Conservation (phyloP, 2,797 vertebrate species). For the Bovichtus variegatus region DNA sequence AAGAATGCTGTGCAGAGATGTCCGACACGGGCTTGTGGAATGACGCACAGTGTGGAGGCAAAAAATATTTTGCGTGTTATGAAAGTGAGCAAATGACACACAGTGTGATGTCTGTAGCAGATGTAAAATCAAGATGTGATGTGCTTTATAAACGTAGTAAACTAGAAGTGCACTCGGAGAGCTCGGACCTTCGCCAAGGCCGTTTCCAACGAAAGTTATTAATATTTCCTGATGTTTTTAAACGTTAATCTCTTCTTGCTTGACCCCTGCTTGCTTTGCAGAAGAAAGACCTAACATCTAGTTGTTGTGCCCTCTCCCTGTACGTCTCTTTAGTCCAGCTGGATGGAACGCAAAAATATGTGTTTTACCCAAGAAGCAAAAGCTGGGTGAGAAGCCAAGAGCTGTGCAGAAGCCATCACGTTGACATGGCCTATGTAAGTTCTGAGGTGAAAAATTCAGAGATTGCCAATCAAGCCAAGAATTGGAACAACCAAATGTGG, state of each 20-base stretch:
- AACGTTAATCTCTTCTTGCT: neutral
- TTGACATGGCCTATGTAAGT: constrained; percentile 13
- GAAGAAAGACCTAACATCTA: neutral
- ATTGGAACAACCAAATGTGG: neutral
- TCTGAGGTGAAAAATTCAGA: neutral
- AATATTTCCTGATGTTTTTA: neutral
- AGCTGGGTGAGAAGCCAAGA: constrained; percentile 10
- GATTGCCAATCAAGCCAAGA: fast-evolving
- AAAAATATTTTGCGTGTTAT: constrained; percentile 3
- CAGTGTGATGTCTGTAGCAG: neutral
- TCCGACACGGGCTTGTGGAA: neutral
- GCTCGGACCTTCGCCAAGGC: neutral
- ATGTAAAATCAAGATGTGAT: neutral
- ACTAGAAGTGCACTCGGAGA: neutral
- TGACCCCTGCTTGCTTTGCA: neutral
- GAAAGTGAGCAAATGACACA: constrained; percentile 34
- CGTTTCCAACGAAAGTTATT: neutral
- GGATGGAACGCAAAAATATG: fast-evolving
- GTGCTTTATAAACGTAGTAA: neutral
- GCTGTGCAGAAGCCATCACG: constrained; percentile 34
- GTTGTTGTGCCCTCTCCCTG: neutral
- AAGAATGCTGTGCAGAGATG: neutral
- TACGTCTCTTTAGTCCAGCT: neutral
- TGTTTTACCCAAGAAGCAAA: fast-evolving
- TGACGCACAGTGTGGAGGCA: fast-evolving